Conservation (phyloP, 2,888 invertebrate species). For the Orthonychiurus folsomi region DNA sequence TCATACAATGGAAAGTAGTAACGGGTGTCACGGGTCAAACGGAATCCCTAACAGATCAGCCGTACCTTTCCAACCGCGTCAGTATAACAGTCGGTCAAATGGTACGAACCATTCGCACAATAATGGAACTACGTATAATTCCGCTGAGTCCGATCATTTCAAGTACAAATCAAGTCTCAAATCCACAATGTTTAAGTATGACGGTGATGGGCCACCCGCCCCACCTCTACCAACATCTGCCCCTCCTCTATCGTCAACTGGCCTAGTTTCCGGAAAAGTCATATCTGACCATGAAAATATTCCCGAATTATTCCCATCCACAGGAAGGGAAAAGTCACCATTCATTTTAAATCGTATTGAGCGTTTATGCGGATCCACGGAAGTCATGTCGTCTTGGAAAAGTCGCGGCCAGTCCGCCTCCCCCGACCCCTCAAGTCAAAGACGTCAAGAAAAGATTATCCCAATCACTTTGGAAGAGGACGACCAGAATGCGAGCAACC, state of each 20-base stretch:
- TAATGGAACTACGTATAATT: neutral
- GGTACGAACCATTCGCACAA: neutral
- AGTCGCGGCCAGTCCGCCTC: neutral
- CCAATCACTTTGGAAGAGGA: slow-evolving; percentile 27
- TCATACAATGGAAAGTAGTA: slow-evolving; percentile 32
- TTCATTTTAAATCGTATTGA: neutral
- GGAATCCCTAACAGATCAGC: too few species aligned
- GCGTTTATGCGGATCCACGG: neutral
- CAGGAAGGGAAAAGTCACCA: neutral
- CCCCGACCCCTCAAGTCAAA: neutral
- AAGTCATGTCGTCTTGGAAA: slow-evolving; percentile 6
- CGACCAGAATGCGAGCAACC: neutral
- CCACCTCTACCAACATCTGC: slow-evolving; percentile 11
- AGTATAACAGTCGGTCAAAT: neutral
- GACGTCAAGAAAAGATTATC: slow-evolving; percentile 23
- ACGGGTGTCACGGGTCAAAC: slow-evolving; percentile 2
- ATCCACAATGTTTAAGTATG: neutral
- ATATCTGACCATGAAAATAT: neutral
- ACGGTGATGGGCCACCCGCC: neutral
- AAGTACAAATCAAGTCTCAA: slow-evolving; percentile 1
- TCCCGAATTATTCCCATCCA: neutral
- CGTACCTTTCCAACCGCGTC: neutral
- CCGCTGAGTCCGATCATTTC: neutral
- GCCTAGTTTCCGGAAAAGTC: neutral
- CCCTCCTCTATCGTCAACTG: slow-evolving; percentile 8